Evolutionary conservation across 2,888 invertebrate genomes (phyloP), one percentile per base, ranked within the genome.

Genomic region (Zygothrica quintamaculata): DNA sequence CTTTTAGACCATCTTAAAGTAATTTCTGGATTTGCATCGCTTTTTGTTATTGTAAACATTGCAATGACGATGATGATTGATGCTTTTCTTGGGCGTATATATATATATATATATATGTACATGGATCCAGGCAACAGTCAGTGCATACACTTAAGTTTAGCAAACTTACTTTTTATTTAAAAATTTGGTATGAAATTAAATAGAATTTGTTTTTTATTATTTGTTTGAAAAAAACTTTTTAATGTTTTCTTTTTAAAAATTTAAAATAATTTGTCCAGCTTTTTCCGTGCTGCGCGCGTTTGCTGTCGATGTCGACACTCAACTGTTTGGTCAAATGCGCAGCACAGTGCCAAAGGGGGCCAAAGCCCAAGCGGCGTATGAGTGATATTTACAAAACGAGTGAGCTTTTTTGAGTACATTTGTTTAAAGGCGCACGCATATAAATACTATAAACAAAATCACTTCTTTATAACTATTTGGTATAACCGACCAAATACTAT

Each of bases 251-350:
- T 52, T 48, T 65, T 34, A 5, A 15, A 34, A 26, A 43, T 42
- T 7, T 8, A 52, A 25, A 12, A 16, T 11, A 26, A 22, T 15
- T 26, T 50, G 3, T 53, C n/a, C 11, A 9, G 34, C 22, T 48
- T 13, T 70, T 15, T 46, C 70, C 47, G 67, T 74, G 66, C 60
- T 77, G 86, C 74, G 78, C 86, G 73, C 77, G 79, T 56, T 73
- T 78, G 62, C 75, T 65, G 80, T 60, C 75, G 57, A 52, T 78
- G 88, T 74, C 71, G 59, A 73, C 56, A 75, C 77, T 79, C 76
- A 74, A 88, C 88, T 85, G 85, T 75, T 82, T 87, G 82, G 71
- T 55, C 75, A 74, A 82, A 69, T 62, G 68, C 81, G 77, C 87
- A 84, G 78, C 62, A 52, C 60, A 53, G 56, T 51, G 50, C 58